Conservation (phyloP, 2,113 vertebrate genomes). For the Centrocercus urophasianus region DNA sequence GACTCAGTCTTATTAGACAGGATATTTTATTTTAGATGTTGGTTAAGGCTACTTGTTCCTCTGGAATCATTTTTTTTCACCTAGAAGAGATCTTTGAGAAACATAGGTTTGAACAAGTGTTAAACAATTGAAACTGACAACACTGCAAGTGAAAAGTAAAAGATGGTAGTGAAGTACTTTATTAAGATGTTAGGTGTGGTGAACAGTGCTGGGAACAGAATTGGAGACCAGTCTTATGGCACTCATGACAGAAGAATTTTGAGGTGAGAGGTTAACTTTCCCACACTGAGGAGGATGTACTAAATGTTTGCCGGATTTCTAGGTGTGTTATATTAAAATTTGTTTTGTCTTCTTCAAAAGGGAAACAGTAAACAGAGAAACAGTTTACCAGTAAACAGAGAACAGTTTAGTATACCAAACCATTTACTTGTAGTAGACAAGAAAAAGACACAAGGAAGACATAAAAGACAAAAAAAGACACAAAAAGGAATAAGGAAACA, state of each 20-base stretch:
- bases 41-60: not conserved
- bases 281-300: not conserved
- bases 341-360: not conserved
- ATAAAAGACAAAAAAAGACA: too few relatives aligned
- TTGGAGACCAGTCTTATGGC: not conserved
- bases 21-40: not conserved
- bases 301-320: not conserved
- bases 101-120: not conserved
- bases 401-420: not conserved
- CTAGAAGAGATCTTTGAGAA: not conserved
- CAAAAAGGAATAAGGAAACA: not conserved
- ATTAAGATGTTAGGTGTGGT: not conserved
- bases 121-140: not conserved
- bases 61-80: not conserved
- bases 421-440: not conserved
- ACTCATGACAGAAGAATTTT: not conserved
- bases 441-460: too few relatives aligned
- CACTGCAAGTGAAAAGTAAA: not conserved
- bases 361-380: not conserved
- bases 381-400: not conserved
- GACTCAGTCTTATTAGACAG: not conserved
- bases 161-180: not conserved
- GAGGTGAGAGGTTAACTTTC: not conserved
- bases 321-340: not conserved
- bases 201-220: not conserved